Conservation (phyloP, 2,797 vertebrate genomes). For the Hipposideros larvatus region DNA sequence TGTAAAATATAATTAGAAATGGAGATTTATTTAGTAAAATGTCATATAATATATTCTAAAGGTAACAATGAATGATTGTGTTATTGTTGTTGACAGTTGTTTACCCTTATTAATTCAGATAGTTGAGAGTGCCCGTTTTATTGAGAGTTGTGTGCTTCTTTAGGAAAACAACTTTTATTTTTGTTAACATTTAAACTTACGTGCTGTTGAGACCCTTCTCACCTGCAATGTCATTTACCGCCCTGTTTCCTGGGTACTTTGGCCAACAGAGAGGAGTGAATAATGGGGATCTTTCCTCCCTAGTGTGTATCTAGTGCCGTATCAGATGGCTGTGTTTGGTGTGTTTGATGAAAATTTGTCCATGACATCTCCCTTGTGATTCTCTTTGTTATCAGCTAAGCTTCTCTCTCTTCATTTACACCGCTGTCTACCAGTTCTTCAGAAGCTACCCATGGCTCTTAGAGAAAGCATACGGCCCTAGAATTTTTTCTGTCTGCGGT, state of each 20-base stretch:
- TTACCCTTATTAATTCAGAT: conserved; percentile 24
- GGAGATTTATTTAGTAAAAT: conserved; percentile 56
- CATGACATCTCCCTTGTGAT: background rate
- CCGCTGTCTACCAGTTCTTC: conserved; percentile 51
- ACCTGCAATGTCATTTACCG: conserved; percentile 27
- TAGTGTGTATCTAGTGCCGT: background rate
- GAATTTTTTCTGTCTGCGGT: conserved; percentile 45
- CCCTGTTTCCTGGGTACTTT: conserved; percentile 25
- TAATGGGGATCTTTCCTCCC: background rate
- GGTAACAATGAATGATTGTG: conserved; percentile 11
- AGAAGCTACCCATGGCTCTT: conserved; percentile 46
- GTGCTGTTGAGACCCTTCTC: conserved; percentile 7
- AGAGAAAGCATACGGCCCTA: conserved; percentile 47
- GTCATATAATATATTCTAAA: conserved; percentile 46
- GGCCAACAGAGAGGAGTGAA: conserved; percentile 32
- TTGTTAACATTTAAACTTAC: conserved; percentile 65
- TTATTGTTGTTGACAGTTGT: conserved; percentile 50
- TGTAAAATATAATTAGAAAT: conserved; percentile 58
- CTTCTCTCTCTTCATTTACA: background rate
- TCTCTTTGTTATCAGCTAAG: conserved; percentile 40
- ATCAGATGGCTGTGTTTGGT: background rate
- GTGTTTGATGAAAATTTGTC: conserved; percentile 45
- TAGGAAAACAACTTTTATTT: conserved; percentile 60
- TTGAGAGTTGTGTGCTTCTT: conserved; percentile 39
- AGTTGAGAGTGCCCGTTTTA: conserved; percentile 54